phyloP scores from a whole-genome alignment of 2,113 vertebrate genomes.

The Melanocharis versteri region DNA sequence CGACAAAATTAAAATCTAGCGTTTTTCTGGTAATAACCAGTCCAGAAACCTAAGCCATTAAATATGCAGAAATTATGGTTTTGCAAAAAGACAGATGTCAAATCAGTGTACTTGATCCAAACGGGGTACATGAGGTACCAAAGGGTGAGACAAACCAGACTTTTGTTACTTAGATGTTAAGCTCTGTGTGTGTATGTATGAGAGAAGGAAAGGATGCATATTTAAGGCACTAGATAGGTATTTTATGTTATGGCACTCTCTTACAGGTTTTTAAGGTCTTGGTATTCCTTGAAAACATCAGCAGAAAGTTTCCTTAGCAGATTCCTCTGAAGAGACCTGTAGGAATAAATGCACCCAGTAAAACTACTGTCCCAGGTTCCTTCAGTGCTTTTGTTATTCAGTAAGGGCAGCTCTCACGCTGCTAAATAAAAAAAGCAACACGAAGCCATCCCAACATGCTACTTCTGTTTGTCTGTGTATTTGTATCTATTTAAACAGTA shows the following conservation, averaged over 20 bases:
- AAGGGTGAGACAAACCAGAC: neutral
- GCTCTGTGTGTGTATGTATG: fast-evolving
- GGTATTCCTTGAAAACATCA: conserved; percentile 83
- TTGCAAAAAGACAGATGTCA: neutral
- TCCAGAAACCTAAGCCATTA: neutral
- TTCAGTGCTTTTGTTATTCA: neutral
- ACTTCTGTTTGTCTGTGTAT: neutral
- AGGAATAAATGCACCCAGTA: conserved; percentile 10
- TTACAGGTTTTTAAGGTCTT: conserved; percentile 88
- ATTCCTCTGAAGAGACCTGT: conserved; percentile 89
- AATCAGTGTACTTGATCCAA: neutral
- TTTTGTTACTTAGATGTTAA: neutral
- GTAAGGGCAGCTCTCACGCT: neutral
- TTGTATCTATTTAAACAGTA: neutral
- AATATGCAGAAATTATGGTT: neutral
- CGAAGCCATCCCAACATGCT: neutral
- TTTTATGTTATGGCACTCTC: conserved; percentile 38
- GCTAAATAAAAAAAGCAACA: neutral
- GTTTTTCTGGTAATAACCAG: neutral
- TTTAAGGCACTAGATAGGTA: neutral
- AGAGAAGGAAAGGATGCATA: neutral
- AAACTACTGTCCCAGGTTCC: neutral
- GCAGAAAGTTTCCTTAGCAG: conserved; percentile 80
- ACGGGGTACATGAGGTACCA: neutral
- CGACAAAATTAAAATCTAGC: neutral